A percentile compares a stretch with the other conserved stretches of the same genome.
Evolutionary conservation across 2,113 vertebrate genomes (phyloP).

Genomic region (Gallinago media): DNA sequence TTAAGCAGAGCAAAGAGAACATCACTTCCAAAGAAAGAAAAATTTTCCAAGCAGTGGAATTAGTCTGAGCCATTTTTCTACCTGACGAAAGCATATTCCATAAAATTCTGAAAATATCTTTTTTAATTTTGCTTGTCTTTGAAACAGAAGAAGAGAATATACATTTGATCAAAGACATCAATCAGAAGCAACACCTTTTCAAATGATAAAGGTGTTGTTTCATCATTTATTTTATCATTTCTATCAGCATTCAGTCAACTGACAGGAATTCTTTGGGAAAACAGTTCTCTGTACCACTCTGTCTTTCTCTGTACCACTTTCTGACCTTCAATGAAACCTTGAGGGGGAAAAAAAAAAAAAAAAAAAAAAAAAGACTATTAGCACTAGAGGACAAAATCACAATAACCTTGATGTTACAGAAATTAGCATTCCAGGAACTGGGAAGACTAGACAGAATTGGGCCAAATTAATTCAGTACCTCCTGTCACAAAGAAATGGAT

Average conservation of each 20-base stretch:
- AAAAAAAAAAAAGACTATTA: neutral
- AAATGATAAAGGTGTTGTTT: neutral
- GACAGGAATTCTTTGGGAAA: neutral
- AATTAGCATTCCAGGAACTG: neutral
- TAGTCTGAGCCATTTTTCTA: neutral
- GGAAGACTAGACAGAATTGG: neutral
- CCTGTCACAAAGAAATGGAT: accelerated
- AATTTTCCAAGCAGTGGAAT: neutral
- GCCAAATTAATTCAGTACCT: neutral
- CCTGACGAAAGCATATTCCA: neutral
- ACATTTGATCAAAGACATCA: neutral
- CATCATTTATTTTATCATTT: neutral
- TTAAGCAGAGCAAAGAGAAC: neutral
- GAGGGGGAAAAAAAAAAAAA: neutral
- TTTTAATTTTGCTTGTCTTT: neutral
- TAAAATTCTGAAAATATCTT: neutral
- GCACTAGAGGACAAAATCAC: neutral
- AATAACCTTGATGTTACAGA: neutral
- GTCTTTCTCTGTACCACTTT: neutral
- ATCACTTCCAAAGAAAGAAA: neutral
- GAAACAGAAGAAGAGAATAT: neutral
- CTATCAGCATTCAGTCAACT: neutral
- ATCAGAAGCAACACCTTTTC: neutral
- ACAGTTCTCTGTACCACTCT: neutral
- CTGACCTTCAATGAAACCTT: neutral